Percentiles rank a stretch among this genome's conserved stretches.
phyloP scores from a whole-genome alignment of 2,888 invertebrate species.

The Lottia gigantea region DNA sequence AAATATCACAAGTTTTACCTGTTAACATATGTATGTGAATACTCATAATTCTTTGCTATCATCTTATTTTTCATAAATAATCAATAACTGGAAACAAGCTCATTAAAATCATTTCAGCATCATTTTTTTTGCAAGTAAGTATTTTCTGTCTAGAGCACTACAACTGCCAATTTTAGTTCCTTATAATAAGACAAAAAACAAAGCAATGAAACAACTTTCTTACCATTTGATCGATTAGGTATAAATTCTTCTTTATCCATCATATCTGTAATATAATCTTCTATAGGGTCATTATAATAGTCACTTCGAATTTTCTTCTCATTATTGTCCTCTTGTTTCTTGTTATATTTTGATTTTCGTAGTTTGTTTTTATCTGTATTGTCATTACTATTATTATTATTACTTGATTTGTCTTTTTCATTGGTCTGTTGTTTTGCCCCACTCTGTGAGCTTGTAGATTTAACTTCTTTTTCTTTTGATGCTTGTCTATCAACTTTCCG shows the following conservation, averaged over 20 bases:
- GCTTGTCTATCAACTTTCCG: conserved; percentile 32
- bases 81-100: too few relatives aligned
- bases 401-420: conserved; percentile 26
- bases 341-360: not conserved
- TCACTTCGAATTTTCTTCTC: not conserved
- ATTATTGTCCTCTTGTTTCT: not conserved
- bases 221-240: not conserved
- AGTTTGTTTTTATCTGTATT: not conserved
- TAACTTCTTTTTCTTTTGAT: conserved; percentile 28
- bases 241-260: conserved; percentile 3
- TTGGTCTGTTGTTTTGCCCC: conserved; percentile 19
- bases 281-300: not conserved
- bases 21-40: too few relatives aligned
- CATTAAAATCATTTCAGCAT: too few relatives aligned
- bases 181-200: too few relatives aligned
- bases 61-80: too few relatives aligned
- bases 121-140: not conserved
- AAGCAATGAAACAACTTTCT: not conserved
- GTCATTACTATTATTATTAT: not conserved
- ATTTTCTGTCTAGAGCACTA: not conserved
- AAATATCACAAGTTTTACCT: too few relatives aligned
- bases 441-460: conserved; percentile 16
- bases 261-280: not conserved
- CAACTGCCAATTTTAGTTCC: too few relatives aligned
- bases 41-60: too few relatives aligned